A percentile compares a stretch with the other conserved stretches of the same genome.
Conservation (phyloP, 2,113 vertebrate genomes). For the Cyprinodon variegatus region DNA sequence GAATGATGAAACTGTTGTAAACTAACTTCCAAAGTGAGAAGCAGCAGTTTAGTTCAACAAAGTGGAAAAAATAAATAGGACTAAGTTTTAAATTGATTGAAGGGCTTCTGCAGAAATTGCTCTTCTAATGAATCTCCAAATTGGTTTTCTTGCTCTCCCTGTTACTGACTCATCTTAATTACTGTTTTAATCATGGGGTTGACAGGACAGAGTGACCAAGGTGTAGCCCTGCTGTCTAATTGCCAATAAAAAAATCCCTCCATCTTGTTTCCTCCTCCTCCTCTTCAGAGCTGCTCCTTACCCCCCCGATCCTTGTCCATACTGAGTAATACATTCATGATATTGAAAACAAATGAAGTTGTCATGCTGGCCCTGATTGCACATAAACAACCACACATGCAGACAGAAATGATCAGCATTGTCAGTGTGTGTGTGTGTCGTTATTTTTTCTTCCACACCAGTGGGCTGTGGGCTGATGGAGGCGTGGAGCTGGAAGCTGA, state of each 20-base stretch:
- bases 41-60: not conserved
- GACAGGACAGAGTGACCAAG: conserved; percentile 14
- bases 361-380: conserved; percentile 32
- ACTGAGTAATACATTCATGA: conserved; percentile 40
- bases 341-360: conserved; percentile 56
- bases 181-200: conserved; percentile 7
- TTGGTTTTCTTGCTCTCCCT: not conserved
- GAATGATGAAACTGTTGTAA: too few species aligned
- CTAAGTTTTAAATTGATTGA: not conserved
- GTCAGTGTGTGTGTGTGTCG: not conserved
- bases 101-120: not conserved
- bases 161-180: not conserved
- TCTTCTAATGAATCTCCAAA: not conserved
- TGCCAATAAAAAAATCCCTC: conserved; percentile 21
- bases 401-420: conserved; percentile 25
- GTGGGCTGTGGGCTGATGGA: conserved; percentile 24
- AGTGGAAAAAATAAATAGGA: not conserved
- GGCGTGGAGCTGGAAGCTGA: conserved; percentile 21
- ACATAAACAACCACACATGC: conserved; percentile 1
- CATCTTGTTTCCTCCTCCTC: not conserved
- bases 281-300: not conserved
- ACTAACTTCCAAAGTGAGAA: not conserved
- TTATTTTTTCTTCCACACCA: conserved; percentile 5
- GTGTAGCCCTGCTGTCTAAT: conserved; percentile 34
- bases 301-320: conserved; percentile 33